phyloP scores from a whole-genome alignment of 2,888 invertebrate genomes.

The Parthenolecanium corni region DNA sequence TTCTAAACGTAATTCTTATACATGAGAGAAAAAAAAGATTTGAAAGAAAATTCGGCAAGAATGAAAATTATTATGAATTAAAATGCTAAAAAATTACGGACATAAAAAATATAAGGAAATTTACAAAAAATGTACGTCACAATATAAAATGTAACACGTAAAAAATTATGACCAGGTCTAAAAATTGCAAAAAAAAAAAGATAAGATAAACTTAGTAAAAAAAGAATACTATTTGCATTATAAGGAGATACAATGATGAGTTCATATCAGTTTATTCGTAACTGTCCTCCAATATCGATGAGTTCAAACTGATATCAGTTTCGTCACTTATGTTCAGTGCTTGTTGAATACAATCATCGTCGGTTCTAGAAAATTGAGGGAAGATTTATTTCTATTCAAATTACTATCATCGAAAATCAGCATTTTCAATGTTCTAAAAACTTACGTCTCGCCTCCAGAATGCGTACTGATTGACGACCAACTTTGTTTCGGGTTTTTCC shows the following conservation, averaged over 20 bases:
- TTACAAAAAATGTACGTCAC: not conserved
- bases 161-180: no score
- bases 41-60: not conserved
- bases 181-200: not conserved
- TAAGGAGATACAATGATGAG: not conserved
- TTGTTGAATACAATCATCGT: conserved; percentile 18
- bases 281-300: conserved; percentile 7
- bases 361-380: conserved; percentile 3
- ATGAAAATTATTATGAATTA: not conserved
- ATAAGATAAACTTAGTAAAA: not conserved
- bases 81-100: not conserved
- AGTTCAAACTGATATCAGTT: conserved; percentile 21
- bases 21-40: no score
- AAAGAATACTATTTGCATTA: not conserved
- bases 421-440: not conserved
- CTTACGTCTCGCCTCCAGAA: conserved; percentile 11
- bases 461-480: conserved; percentile 22
- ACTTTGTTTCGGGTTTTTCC: conserved; percentile 10
- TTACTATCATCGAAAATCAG: not conserved
- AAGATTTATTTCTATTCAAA: not conserved
- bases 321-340: conserved; percentile 13
- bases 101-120: not conserved
- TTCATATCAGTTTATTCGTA: not conserved
- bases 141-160: no score
- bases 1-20: no score